Conservation (phyloP, 92 coral and sea anemone species). For the Montipora capitata region DNA sequence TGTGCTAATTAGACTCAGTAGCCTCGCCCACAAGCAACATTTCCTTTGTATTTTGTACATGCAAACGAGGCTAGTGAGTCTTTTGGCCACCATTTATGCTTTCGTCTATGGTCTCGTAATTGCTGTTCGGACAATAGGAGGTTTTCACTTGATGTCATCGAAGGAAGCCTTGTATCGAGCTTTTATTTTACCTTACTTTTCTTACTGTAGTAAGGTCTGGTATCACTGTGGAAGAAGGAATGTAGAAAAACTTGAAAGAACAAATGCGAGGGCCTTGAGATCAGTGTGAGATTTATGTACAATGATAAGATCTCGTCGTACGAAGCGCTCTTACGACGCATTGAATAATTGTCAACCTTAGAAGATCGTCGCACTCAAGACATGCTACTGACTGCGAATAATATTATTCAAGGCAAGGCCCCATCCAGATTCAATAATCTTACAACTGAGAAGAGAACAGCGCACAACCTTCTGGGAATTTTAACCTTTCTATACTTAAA, state of each 20-base stretch:
- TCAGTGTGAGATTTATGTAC: background rate
- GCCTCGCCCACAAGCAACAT: too few species aligned
- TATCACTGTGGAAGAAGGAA: constrained; percentile 19
- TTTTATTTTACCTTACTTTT: background rate
- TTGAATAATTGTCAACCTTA: background rate
- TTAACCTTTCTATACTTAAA: constrained; percentile 8
- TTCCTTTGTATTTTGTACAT: background rate
- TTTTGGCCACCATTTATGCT: too few species aligned
- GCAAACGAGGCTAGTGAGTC: background rate
- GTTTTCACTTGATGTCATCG: too few species aligned
- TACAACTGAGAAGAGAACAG: background rate
- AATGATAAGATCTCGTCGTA: background rate
- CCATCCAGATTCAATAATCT: background rate
- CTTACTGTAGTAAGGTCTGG: background rate
- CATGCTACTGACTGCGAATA: background rate
- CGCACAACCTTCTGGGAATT: constrained; percentile 29
- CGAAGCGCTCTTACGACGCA: background rate
- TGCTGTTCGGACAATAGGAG: too few species aligned
- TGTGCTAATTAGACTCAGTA: too few species aligned
- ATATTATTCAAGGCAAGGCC: too few species aligned
- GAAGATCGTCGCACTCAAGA: background rate
- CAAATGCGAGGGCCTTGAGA: constrained; percentile 3
- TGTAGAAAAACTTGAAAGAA: background rate
- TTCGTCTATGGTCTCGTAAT: too few species aligned
- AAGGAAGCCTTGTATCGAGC: too few species aligned